These are phyloP conservation scores for Lasioglossum morio DNA, from an alignment of 2,888 invertebrate genomes.

Conservation along the genomic window DNA sequence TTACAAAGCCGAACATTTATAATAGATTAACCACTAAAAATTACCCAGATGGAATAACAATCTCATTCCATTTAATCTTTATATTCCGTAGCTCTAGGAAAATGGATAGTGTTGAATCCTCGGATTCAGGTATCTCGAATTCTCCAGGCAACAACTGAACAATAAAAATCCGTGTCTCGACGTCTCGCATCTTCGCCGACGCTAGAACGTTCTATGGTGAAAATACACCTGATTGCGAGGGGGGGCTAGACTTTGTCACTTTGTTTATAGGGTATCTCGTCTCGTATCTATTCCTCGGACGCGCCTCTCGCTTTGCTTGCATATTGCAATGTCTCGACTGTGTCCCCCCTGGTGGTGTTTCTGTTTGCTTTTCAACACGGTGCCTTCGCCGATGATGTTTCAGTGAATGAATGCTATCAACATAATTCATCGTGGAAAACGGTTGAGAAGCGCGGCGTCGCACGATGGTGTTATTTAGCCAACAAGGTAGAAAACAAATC, in stretches of 20 bases:
- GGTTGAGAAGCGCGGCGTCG: constrained; percentile 2
- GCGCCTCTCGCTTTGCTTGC: constrained; percentile 57
- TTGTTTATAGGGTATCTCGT: constrained; percentile 61
- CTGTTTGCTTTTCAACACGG: constrained; percentile 49
- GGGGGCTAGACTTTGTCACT: constrained; percentile 14
- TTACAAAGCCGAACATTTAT: no score
- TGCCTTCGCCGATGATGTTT: constrained; percentile 49
- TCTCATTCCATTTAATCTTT: neutral
- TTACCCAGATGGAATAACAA: neutral
- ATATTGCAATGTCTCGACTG: constrained; percentile 52
- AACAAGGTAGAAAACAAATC: no score
- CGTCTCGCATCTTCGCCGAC: neutral
- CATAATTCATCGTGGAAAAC: constrained; percentile 63
- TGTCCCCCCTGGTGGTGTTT: neutral
- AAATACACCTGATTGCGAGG: neutral
- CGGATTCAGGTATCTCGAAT: neutral
- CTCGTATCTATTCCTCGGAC: constrained; percentile 62
- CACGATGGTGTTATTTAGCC: no score
- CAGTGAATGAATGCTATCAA: constrained; percentile 65
- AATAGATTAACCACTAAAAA: no score
- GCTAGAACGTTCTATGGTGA: neutral
- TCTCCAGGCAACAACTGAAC: neutral
- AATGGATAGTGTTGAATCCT: no score
- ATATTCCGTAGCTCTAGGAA: neutral
- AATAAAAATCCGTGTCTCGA: neutral